Base-by-base conservation (phyloP, 2,113 vertebrate species). In the Protobothrops mucrosquamatus region DNA sequence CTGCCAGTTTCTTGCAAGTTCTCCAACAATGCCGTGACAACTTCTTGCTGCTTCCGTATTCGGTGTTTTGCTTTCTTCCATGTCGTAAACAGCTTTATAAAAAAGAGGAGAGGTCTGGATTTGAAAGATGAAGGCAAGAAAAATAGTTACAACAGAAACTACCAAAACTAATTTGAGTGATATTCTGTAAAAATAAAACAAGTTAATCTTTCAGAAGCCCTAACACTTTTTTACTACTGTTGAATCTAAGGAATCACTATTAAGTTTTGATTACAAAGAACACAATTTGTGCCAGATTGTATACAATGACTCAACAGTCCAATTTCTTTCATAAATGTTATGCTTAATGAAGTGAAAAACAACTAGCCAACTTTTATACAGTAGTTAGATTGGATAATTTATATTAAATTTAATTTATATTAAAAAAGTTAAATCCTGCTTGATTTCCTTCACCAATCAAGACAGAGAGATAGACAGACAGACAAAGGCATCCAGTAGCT, bases 1-100 rank as follows among this genome's bases (percentile, higher is more conserved):
- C 97, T 98, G 98, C 98, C 99, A 99, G 2, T 97, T 98, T 89
- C 97, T 97, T 94, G 97, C 98, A 92, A 99, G 94, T 87, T 97
- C 97, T 93, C 97, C 98, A 46, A 99, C 98, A 0, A 97, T 97
- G 7, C 93, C 96, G 2, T 86, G 88, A 52, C 56, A 61, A 46
- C 74, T 59, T 57, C 93, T 23, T 11, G 90, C 57, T 55, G 91
- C 85, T 91, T 92, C 94, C 85, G 74, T 94, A 54, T 52, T 86
- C 87, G 93, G 93, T 52, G 14, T 91, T 92, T 96, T 88, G 26
- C 92, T 94, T 92, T 29, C 89, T 85, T 97, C 95, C 96, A 97
- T 97, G n/a, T 55, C 69, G 48, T 46, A 34, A 64, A 34, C 61
- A 51, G 0, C 9, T n/a, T 93, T 94, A 91, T 12, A 1, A 64